Base-by-base conservation (phyloP, 2,888 invertebrate genomes). In the Nymphalis c-album region DNA sequence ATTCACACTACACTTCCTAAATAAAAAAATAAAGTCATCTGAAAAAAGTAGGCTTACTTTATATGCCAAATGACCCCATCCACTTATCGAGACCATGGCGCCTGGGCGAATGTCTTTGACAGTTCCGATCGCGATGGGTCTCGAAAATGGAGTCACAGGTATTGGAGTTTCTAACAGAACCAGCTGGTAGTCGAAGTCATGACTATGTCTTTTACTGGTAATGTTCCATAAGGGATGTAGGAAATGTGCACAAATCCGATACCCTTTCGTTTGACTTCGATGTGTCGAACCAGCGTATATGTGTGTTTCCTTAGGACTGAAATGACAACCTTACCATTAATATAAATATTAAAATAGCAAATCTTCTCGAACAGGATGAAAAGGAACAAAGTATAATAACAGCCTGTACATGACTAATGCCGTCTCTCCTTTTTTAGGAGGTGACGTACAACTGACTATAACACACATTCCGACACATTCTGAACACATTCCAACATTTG, bases 151-250 rank as follows among this genome's bases (percentile, higher is more conserved):
- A 0, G 86, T 85, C 1, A 88, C 78, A 0, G 89, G 88, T 0
- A 91, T 78, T 0, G 89, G 79, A 0, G 10, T 74, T 75, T 90
- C 86, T 64, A 92, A 73, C 10, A 90, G 73, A 0, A 91, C 72
- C 46, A 92, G 80, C 77, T 91, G 91, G 76, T 85, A 92, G 63
- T 92, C 91, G 58, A 70, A 90, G 77, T 91, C 91, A 55, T 90
- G 88, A 31, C 70, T 73, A 61, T 88, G 85, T 0, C 70, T 51
- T 40, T 13, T 40, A 1, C 78, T 77, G 0, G 77, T 73, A 7
- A 68, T 57, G 67, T 81, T 77, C 88, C 89, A 87, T 1, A 76
- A 10, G 0, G 92, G 87, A 62, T 92, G 86, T n/a, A 84, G 69
- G 77, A 88, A 87, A 73, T 91, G 89, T 0, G 87, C 86, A 62